Base-by-base conservation (phyloP, 2,888 invertebrate genomes). In the Kuschelorhynchus macadamiae region DNA sequence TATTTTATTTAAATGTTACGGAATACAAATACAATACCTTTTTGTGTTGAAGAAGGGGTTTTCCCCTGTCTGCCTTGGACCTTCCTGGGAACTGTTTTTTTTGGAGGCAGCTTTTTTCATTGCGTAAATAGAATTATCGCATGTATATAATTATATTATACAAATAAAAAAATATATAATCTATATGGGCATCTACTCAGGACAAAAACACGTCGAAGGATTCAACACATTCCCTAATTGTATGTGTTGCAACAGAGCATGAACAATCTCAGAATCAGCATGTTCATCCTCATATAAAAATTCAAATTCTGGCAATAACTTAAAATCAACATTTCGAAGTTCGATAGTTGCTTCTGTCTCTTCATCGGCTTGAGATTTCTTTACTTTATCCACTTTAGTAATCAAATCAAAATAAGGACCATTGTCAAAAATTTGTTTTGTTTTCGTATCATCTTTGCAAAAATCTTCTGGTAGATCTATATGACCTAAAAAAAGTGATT, bases 321-420 rank as follows among this genome's bases (percentile, higher is more conserved):
- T 71, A 14, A 64, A 50, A 44, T 67, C 67, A 7, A 41, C 42
- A 33, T 64, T 74, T 41, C 67, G 63, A 1, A 74, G 68, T 8
- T 66, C 70, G 44, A 66, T 59, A 5, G 55, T 44, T 4, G 47
- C 25, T 52, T 72, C 71, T 1, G 47, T 16, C 21, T 52, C 60
- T 56, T 72, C 71, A 14, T 73, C 74, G 12, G 55, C 59, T 25
- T 50, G 18, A 7, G 72, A 30, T 47, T 71, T 71, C 16, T 72
- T 73, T 17, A 77, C 42, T 50, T 74, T 75, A 16, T 74, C 75
- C 8, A 76, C 75, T 65, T 76, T 75, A 11, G 75, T 74, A 30
- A 78, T 55, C 52, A 78, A 66, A 65, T 78, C 77, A 61, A 72
- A 76, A 44, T 73, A 75, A 5, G 77, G 77, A 5, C 77, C 77